Conservation (phyloP, 2,888 invertebrate genomes). For the Psylliodes chrysocephalus region DNA sequence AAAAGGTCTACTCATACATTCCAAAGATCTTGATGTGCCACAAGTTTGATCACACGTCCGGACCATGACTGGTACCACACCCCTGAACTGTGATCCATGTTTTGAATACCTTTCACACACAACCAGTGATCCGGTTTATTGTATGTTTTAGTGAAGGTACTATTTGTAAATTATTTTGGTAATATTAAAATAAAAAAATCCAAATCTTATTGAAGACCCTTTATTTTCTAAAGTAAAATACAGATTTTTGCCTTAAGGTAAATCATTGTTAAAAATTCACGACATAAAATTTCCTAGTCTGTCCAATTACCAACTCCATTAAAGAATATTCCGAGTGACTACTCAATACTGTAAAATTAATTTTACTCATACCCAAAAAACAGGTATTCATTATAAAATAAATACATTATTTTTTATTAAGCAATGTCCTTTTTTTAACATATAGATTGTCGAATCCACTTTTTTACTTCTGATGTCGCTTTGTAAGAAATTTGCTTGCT, state of each 20-base stretch:
- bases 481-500: slow-evolving; percentile 1
- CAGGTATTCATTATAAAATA: slow-evolving; percentile 12
- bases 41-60: no score
- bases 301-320: slow-evolving; percentile 30
- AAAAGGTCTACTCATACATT: no score
- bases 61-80: no score
- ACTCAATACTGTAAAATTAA: slow-evolving; percentile 18
- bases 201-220: slow-evolving; percentile 27
- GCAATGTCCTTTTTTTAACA: slow-evolving; percentile 5
- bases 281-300: slow-evolving; percentile 32
- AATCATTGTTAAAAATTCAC: slow-evolving; percentile 36
- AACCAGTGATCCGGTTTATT: no score
- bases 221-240: slow-evolving; percentile 41
- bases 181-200: neutral
- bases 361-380: slow-evolving; percentile 9
- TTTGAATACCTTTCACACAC: no score
- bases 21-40: no score
- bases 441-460: slow-evolving; percentile 18
- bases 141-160: no score
- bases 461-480: slow-evolving; percentile 7
- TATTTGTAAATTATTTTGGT: no score
- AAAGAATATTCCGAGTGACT: slow-evolving; percentile 18
- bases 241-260: slow-evolving; percentile 35
- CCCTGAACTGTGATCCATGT: no score
- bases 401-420: slow-evolving; percentile 21